Evolutionary conservation across 2,888 invertebrate genomes (phyloP).

Genomic region (Lampropteryx suffumata): DNA sequence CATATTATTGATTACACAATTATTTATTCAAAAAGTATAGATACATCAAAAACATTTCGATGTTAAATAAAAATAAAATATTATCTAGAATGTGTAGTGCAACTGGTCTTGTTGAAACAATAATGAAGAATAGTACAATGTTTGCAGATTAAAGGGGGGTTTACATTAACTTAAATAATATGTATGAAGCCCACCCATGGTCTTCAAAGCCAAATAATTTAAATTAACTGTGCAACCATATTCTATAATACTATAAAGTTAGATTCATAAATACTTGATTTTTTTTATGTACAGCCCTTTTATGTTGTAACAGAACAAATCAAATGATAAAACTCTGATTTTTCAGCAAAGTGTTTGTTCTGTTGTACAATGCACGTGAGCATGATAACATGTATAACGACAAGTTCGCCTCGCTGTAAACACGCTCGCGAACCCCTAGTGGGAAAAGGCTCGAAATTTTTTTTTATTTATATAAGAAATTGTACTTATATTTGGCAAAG

Average conservation of each 20-base stretch:
- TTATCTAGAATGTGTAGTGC: conserved; percentile 41
- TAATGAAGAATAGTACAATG: too few species aligned
- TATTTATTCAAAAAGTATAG: conserved; percentile 78
- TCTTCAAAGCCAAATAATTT: not conserved
- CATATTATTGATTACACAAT: conserved; percentile 64
- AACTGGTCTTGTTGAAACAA: too few species aligned
- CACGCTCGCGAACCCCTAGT: too few species aligned
- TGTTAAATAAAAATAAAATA: conserved; percentile 71
- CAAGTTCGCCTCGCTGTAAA: too few species aligned
- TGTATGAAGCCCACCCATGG: not conserved
- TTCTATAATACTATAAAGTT: conserved; percentile 12
- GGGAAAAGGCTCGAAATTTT: too few species aligned
- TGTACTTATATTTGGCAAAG: too few species aligned
- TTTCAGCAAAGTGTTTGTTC: conserved; percentile 4
- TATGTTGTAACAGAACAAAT: conserved; percentile 7
- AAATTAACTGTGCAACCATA: too few species aligned
- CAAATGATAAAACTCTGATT: conserved; percentile 11
- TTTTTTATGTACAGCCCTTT: conserved; percentile 21
- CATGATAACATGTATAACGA: too few species aligned
- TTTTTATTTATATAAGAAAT: conserved; percentile 23
- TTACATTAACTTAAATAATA: too few species aligned
- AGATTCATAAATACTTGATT: conserved; percentile 17
- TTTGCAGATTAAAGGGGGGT: too few species aligned
- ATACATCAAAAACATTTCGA: conserved; percentile 79
- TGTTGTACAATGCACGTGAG: not conserved